A percentile compares a stretch with the other conserved stretches of the same genome.
phyloP scores from a whole-genome alignment of 2,113 vertebrate genomes.

The Vireo altiloquus region DNA sequence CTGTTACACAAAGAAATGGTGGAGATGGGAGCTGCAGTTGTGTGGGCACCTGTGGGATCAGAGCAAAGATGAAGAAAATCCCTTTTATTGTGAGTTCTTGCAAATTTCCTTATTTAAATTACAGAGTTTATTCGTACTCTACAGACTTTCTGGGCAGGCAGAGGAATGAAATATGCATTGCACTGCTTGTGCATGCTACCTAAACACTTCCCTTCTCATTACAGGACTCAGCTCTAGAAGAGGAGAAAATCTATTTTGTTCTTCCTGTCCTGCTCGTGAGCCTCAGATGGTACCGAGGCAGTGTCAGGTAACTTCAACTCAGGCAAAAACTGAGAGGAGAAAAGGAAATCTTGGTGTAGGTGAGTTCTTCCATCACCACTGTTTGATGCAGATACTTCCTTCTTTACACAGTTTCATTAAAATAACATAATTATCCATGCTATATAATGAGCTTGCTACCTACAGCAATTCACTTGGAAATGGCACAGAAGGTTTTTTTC shows the following conservation, averaged over 20 bases:
- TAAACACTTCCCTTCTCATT: neutral
- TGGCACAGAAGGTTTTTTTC: neutral
- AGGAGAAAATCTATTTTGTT: neutral
- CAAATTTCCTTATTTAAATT: neutral
- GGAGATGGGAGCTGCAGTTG: neutral
- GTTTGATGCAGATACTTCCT: neutral
- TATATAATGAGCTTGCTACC: neutral
- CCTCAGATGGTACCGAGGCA: neutral
- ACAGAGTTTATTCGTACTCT: neutral
- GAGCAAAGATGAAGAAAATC: neutral
- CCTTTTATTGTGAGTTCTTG: neutral
- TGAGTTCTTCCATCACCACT: neutral
- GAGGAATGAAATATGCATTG: neutral
- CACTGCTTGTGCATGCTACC: neutral
- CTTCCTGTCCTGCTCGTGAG: neutral
- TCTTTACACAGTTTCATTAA: neutral
- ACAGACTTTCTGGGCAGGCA: neutral
- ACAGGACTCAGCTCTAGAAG: neutral
- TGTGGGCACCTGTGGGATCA: neutral
- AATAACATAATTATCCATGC: neutral
- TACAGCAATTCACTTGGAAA: neutral
- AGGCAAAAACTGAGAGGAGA: neutral
- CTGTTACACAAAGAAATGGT: neutral
- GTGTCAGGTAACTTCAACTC: neutral
- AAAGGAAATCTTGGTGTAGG: neutral